Evolutionary conservation across 2,113 vertebrate genomes (phyloP).

Genomic region (Phaethon lepturus): DNA sequence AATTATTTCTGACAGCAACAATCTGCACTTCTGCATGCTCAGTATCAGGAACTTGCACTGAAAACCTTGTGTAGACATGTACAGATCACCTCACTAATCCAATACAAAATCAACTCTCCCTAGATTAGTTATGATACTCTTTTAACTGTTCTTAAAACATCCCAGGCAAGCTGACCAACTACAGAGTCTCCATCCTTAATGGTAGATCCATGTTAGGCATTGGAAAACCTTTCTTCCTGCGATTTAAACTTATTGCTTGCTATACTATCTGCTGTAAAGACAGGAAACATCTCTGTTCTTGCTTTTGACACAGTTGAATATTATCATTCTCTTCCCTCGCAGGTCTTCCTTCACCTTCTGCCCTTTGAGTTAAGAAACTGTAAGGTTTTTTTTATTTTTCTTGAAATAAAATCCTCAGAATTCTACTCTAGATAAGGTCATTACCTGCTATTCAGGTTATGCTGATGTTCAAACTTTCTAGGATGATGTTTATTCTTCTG

Average conservation of each 20-base stretch:
- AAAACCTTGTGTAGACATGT: background rate
- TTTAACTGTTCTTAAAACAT: background rate
- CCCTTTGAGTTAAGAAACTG: background rate
- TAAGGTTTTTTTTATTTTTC: constrained; percentile 26
- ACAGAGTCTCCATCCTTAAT: background rate
- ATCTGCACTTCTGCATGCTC: background rate
- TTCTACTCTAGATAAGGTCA: background rate
- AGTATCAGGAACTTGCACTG: background rate
- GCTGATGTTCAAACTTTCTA: background rate
- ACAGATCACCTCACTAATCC: background rate
- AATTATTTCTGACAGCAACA: background rate
- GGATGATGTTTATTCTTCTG: background rate
- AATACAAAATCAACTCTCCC: background rate
- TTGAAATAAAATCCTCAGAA: background rate
- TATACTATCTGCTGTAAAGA: background rate
- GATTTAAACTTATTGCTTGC: background rate
- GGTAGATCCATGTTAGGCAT: background rate
- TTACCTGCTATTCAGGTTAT: background rate
- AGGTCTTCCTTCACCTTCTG: constrained; percentile 6
- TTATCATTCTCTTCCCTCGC: background rate
- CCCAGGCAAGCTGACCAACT: background rate
- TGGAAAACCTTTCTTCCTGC: background rate
- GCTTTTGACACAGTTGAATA: background rate
- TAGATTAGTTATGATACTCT: background rate
- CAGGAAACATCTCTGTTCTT: background rate